phyloP scores from a whole-genome alignment of 1,140 invertebrate species.

The Zaprionus capensis region DNA sequence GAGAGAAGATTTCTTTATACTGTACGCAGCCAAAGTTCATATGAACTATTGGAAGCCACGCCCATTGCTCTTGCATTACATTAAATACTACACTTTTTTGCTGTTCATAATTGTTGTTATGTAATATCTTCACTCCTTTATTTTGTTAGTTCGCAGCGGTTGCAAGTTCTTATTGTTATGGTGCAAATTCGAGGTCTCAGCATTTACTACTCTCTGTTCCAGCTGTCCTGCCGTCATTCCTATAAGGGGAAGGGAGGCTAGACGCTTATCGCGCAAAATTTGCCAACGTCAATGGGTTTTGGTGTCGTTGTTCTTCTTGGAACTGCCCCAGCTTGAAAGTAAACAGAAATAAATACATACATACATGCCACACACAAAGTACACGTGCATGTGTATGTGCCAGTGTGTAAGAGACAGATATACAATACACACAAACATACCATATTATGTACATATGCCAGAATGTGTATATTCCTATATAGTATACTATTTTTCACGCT shows the following conservation, averaged over 20 bases:
- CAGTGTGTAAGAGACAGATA: not conserved
- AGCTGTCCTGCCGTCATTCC: not conserved
- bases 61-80: not conserved
- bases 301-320: slow-evolving; percentile 50
- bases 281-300: slow-evolving; percentile 58
- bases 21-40: not conserved
- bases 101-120: too few relatives aligned
- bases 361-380: not conserved
- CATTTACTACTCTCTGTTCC: slow-evolving; percentile 30
- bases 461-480: not conserved
- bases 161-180: slow-evolving; percentile 20
- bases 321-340: slow-evolving; percentile 40
- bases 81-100: too few relatives aligned
- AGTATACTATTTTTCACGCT: slow-evolving; percentile 45
- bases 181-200: slow-evolving; percentile 55
- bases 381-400: not conserved
- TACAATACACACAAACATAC: not conserved
- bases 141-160: too few relatives aligned
- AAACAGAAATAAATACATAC: slow-evolving; percentile 42
- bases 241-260: too few relatives aligned
- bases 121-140: too few relatives aligned
- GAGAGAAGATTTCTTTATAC: not conserved
- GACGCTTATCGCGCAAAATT: slow-evolving; percentile 33
- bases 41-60: not conserved
- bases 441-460: not conserved